phyloP scores from a whole-genome alignment of 2,888 invertebrate species.

The Chouioia cunea region DNA sequence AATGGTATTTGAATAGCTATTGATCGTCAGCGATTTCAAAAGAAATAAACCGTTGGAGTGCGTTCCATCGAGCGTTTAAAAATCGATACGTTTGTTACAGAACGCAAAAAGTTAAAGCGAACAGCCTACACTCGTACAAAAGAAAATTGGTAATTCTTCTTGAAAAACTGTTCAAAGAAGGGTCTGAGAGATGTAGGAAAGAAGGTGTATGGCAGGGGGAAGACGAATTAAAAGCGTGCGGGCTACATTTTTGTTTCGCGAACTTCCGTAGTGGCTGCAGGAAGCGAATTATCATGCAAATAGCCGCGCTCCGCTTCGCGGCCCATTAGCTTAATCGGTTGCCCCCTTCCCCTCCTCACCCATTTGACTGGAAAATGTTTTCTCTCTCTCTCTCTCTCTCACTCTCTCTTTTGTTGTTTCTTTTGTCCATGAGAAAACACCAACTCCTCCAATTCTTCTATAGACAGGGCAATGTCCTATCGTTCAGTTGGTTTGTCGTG shows the following conservation, averaged over 20 bases:
- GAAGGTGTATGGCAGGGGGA: neutral
- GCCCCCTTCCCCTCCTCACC: slow-evolving; percentile 48
- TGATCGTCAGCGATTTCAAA: too few relatives aligned
- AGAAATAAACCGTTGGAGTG: too few relatives aligned
- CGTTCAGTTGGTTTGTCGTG: neutral
- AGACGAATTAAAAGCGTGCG: slow-evolving; percentile 31
- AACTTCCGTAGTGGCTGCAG: slow-evolving; percentile 51
- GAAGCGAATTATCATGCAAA: slow-evolving; percentile 62
- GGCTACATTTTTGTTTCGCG: slow-evolving; percentile 52
- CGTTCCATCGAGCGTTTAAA: neutral
- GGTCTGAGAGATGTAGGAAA: too few relatives aligned
- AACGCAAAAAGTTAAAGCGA: neutral
- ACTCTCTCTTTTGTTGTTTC: neutral
- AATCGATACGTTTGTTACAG: neutral
- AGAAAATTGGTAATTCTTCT: slow-evolving; percentile 25
- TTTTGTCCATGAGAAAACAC: slow-evolving; percentile 17
- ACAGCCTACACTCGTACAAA: neutral
- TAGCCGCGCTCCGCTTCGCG: slow-evolving; percentile 56
- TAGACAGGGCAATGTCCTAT: slow-evolving; percentile 20
- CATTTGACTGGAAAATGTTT: slow-evolving; percentile 62
- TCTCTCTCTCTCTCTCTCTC: too few relatives aligned
- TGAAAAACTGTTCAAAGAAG: neutral
- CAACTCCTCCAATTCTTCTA: slow-evolving; percentile 4
- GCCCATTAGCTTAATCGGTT: slow-evolving; percentile 60
- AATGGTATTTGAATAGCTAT: too few relatives aligned